Percentiles rank a stretch among this genome's conserved stretches.
These are phyloP conservation scores for Channallabes apus DNA, from an alignment of 2,797 vertebrate genomes.

Conservation along the genomic window DNA sequence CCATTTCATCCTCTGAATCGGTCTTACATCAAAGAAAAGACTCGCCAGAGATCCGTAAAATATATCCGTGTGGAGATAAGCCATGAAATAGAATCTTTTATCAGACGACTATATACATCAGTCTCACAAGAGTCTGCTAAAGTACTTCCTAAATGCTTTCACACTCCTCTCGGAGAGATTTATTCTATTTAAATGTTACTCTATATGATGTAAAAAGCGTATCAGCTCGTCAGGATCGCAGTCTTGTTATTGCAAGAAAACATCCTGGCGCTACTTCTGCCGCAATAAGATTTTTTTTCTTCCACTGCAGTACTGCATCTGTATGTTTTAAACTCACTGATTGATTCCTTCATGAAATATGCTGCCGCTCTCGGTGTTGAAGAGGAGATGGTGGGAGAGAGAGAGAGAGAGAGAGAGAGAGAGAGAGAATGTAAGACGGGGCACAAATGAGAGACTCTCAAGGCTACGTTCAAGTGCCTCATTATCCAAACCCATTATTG, in stretches of 20 bases:
- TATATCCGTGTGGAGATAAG: background rate
- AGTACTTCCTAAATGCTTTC: background rate
- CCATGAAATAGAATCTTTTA: background rate
- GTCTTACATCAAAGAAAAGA: background rate
- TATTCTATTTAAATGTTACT: background rate
- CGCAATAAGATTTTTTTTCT: background rate
- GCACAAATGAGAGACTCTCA: background rate
- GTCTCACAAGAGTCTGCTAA: background rate
- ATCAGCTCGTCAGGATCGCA: background rate
- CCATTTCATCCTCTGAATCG: background rate
- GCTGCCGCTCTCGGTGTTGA: constrained; percentile 82
- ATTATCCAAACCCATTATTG: constrained; percentile 36
- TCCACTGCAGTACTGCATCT: background rate
- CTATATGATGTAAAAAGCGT: no score
- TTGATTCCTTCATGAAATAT: constrained; percentile 84
- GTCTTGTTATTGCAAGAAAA: background rate
- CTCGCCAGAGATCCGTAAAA: background rate
- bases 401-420: constrained; percentile 6
- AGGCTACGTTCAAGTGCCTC: constrained; percentile 20
- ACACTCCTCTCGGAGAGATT: background rate
- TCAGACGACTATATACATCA: background rate
- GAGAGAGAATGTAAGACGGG: constrained; percentile 32
- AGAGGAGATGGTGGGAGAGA: constrained; percentile 66
- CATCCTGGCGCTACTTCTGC: background rate
- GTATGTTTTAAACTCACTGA: constrained; percentile 74